Base-by-base conservation (phyloP, 2,797 vertebrate genomes). In the Urosaurus nigricauda region DNA sequence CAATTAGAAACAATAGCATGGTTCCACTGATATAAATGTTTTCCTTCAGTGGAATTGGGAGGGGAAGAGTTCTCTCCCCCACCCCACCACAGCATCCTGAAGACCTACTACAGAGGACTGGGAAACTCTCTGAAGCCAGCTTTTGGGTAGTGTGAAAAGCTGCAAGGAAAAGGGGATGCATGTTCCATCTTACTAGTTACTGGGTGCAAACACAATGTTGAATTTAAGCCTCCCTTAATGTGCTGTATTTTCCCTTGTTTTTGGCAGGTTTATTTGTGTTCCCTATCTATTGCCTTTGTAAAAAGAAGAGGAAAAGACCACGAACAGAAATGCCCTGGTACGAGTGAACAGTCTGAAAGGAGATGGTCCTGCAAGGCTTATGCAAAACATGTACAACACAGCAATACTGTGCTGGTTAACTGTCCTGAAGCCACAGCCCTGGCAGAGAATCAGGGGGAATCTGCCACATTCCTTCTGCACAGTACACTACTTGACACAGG, bases 281-380 rank as follows among this genome's bases (percentile, higher is more conserved):
- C 95, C 99, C 99, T 37, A 96, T 99, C 96, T 99, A 99, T 97
- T 99, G 98, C 94, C 97, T 98, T 96, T 99, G 98, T 96, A 99
- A 99, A 97, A 98, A 97, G 96, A 98, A 98, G 96, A 98, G 97
- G 97, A 99, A 99, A 96, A 97, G 97, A 83, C 97, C 98, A 89
- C 97, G 96, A 95, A 97, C 97, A 95, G 97, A 97, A 95, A 97
- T 97, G 97, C 97, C 96, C 90, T 97, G 97, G 97, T 96, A 93
- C 95, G 93, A 79, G 89, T 40, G 85, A 93, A 65, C 91, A 85
- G 19, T 90, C 75, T 32, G 94, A 84, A 88, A 85, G 87, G 71
- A 94, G 89, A 94, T 91, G 91, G 94, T 92, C 90, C 86, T 85
- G 86, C 87, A 92, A 96, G 95, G 95, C 91, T 95, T 93, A 7